Evolutionary conservation across 2,797 vertebrate genomes (phyloP).

Genomic region (Syndactyla subalaris): DNA sequence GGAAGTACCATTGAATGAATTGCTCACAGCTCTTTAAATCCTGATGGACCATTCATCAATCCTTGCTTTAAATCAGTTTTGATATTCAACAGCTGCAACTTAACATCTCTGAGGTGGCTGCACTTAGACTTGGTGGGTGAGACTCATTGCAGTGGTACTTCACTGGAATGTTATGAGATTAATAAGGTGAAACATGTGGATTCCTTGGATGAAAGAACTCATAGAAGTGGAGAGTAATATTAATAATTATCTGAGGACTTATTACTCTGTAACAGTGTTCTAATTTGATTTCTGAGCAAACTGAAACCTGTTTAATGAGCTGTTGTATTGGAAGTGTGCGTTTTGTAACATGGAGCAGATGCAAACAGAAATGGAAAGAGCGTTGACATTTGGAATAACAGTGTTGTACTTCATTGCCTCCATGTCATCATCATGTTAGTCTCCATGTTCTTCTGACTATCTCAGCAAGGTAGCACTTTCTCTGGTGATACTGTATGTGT

Average conservation of each 20-base stretch:
- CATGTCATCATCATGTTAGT: constrained; percentile 64
- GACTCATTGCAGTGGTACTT: not conserved
- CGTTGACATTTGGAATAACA: constrained; percentile 69
- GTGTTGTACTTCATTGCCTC: constrained; percentile 69
- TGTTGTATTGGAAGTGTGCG: constrained; percentile 11
- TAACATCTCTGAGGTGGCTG: not conserved
- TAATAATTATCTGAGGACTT: constrained; percentile 50
- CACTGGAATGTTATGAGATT: not conserved
- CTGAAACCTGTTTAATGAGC: constrained; percentile 70
- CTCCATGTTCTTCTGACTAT: constrained; percentile 39
- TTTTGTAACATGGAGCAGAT: constrained; percentile 64
- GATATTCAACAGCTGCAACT: not conserved
- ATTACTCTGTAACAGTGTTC: constrained; percentile 25
- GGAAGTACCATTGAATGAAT: not conserved
- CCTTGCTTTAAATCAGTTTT: not conserved
- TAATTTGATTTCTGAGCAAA: constrained; percentile 66
- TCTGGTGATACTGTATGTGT: not conserved
- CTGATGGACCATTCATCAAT: constrained; percentile 1
- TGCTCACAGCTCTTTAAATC: not conserved
- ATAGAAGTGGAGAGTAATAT: not conserved
- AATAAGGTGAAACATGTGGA: not conserved
- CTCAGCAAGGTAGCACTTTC: constrained; percentile 48
- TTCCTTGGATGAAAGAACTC: constrained; percentile 13
- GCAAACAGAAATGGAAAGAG: constrained; percentile 60
- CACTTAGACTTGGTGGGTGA: not conserved